Percentiles rank a stretch among this genome's conserved stretches.
These are phyloP conservation scores for Lineus longissimus DNA, from an alignment of 1,140 invertebrate species.

Conservation along the genomic window DNA sequence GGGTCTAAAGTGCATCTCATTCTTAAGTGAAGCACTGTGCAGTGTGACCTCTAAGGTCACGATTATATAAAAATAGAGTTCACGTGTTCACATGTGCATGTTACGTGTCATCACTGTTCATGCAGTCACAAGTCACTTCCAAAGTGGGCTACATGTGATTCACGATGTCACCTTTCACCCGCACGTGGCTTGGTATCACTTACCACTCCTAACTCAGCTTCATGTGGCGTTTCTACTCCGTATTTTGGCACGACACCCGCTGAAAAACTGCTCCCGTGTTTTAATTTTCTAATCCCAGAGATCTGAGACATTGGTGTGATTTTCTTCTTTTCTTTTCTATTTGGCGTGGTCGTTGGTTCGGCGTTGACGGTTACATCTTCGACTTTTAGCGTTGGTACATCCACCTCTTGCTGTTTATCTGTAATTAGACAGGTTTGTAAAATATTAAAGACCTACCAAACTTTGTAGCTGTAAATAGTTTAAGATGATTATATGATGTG, in stretches of 20 bases:
- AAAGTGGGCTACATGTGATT: too few relatives aligned
- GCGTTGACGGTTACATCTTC: conserved; percentile 29
- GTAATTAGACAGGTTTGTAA: conserved; percentile 24
- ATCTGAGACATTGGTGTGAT: conserved; percentile 48
- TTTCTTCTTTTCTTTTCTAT: conserved; percentile 59
- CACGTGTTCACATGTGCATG: too few relatives aligned
- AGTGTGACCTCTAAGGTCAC: too few relatives aligned
- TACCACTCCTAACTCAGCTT: conserved; percentile 82
- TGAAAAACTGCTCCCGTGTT: conserved; percentile 68
- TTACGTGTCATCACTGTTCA: too few relatives aligned
- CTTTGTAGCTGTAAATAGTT: too few relatives aligned
- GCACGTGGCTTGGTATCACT: conserved; percentile 11
- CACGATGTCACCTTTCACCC: too few relatives aligned
- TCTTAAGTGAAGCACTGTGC: too few relatives aligned
- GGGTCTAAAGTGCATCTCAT: too few relatives aligned
- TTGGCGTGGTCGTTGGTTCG: conserved; percentile 67
- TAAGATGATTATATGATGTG: too few relatives aligned
- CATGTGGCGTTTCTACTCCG: conserved; percentile 85
- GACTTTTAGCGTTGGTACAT: conserved; percentile 70
- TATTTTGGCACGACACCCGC: conserved; percentile 82
- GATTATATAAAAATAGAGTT: too few relatives aligned
- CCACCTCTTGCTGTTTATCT: conserved; percentile 96
- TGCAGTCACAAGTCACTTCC: too few relatives aligned
- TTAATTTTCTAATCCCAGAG: conserved; percentile 42
- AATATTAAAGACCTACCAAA: too few relatives aligned